Percentiles rank a stretch among this genome's conserved stretches.
These are phyloP conservation scores for Musca vetustissima DNA, from an alignment of 1,140 invertebrate species.

Conservation along the genomic window DNA sequence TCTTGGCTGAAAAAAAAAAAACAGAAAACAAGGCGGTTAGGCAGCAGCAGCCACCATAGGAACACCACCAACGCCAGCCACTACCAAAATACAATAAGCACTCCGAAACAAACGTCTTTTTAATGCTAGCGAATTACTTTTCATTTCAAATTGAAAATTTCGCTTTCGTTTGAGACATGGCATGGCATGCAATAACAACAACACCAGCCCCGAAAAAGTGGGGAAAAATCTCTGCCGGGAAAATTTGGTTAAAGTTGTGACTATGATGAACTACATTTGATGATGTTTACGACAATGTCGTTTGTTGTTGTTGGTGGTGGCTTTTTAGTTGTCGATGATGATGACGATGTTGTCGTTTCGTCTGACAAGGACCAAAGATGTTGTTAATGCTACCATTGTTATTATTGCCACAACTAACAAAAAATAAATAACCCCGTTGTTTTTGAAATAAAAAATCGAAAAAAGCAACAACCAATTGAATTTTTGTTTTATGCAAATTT, in stretches of 20 bases:
- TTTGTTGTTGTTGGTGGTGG: not conserved
- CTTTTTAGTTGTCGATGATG: not conserved
- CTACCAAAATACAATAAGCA: not conserved
- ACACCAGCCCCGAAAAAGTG: not conserved
- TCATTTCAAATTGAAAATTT: slow-evolving; percentile 26
- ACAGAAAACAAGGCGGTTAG: not conserved
- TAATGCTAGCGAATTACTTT: slow-evolving; percentile 10
- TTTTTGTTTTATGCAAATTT: slow-evolving; percentile 19
- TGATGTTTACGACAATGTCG: slow-evolving; percentile 16
- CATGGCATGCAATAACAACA: slow-evolving; percentile 1
- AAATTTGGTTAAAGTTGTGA: slow-evolving; percentile 25
- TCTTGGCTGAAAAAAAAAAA: not conserved
- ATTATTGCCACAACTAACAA: not conserved
- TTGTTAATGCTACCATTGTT: not conserved
- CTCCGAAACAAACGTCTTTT: not conserved
- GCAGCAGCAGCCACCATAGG: not conserved
- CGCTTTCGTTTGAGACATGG: slow-evolving; percentile 3
- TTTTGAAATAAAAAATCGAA: not conserved
- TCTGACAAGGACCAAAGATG: too few species aligned
- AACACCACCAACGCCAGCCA: not conserved
- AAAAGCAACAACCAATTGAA: not conserved
- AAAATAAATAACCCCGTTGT: slow-evolving; percentile 4
- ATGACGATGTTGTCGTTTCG: slow-evolving; percentile 5
- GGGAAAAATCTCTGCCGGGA: not conserved
- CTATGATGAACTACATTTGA: slow-evolving; percentile 32